Conservation (phyloP, 2,797 vertebrate species). For the Acanthis flammea region DNA sequence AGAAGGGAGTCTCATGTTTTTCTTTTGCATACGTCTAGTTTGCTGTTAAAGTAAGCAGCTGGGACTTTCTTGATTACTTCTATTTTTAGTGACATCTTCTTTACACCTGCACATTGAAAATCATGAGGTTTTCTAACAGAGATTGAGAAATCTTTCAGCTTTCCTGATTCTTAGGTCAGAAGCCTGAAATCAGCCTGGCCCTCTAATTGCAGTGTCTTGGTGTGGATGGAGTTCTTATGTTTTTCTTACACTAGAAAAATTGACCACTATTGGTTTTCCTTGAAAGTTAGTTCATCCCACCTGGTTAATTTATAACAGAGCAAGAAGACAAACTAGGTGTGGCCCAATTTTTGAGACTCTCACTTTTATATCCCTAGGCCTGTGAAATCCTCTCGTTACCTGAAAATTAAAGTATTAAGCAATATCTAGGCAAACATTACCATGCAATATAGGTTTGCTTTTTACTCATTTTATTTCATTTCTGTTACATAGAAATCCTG, state of each 20-base stretch:
- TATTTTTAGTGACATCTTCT: constrained; percentile 37
- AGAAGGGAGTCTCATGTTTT: constrained; percentile 50
- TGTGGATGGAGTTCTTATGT: neutral
- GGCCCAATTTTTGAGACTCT: neutral
- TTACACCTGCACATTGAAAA: constrained; percentile 42
- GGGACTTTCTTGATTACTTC: constrained; percentile 47
- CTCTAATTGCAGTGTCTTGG: neutral
- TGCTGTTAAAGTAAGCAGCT: constrained; percentile 44
- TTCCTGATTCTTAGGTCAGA: neutral
- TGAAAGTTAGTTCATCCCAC: neutral
- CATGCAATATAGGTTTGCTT: neutral
- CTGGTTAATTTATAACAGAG: neutral
- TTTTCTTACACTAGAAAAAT: neutral
- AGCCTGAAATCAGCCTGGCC: neutral
- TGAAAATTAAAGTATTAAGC: neutral
- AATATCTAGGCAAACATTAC: neutral
- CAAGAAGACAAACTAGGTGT: neutral
- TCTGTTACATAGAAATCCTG: neutral
- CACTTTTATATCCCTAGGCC: neutral
- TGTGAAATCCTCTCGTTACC: neutral
- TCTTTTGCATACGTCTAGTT: constrained; percentile 44
- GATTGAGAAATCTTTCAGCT: neutral
- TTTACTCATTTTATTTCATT: neutral
- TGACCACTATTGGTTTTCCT: neutral
- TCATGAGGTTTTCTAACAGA: neutral